Evolutionary conservation across 2,888 invertebrate species (phyloP), one percentile per base, ranked within the genome.

Genomic region (Tetropium fuscum): DNA sequence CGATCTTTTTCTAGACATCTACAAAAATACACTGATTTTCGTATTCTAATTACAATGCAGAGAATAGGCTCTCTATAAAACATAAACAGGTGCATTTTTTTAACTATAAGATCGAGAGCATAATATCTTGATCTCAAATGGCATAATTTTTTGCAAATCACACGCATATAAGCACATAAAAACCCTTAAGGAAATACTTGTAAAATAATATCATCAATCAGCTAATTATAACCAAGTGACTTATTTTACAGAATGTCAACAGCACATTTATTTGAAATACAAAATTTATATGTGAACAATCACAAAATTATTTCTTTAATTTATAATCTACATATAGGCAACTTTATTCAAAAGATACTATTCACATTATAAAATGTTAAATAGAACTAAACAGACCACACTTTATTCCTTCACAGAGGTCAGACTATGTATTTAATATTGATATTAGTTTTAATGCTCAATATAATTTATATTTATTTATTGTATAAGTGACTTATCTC

Each of bases 1-100:
- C 8, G 51, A 58, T 54, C 56, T 58, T 64, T 55, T 22, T 58
- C 63, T 68, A 66, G 56, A 77, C 78, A 78, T 72, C 78, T 78
- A 78, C 76, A 75, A 78, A 78, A 78, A 77, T 78, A 78, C 78
- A 78, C 76, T 70, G 68, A 74, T 71, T 63, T 71, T 68, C 68
- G 66, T 72, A 71, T 60, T 64, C 64, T 71, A 71, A 63, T 53
- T 60, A 60, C 45, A 44, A 55, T 55, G 64, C 66, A 61, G 55
- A 53, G 60, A 47, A 41, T 41, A 54, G 43, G 43, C 49, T 44
- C 55, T 36, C 34, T 34, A 57, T 34, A 6, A 43, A 43, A 57
- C 11, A 11, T 34, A 27, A 38, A 58, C 48, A 49, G 53, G 60
- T 60, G 60, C 60, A 11, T 38, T 22, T 53, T 44, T 49, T 19